Percentiles rank a stretch among this genome's conserved stretches.
Evolutionary conservation across 2,888 invertebrate species (phyloP).

Genomic region (Tenthredo mesomela): DNA sequence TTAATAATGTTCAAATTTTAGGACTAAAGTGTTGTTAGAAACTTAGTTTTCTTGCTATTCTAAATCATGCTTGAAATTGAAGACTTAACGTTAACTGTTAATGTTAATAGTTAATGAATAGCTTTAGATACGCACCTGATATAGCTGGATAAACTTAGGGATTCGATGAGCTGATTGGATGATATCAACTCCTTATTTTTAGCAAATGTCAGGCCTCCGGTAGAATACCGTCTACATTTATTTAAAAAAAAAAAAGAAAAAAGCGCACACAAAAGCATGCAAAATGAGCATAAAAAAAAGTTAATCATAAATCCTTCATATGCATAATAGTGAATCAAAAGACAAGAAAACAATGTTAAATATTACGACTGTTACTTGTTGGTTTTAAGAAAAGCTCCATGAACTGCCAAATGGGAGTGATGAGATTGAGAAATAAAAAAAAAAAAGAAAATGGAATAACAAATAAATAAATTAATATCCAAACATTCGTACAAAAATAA

Average conservation of each 20-base stretch:
- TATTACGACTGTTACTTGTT: slow-evolving; percentile 18
- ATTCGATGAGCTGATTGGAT: slow-evolving; percentile 74
- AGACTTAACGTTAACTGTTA: neutral
- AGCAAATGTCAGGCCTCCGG: slow-evolving; percentile 73
- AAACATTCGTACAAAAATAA: neutral
- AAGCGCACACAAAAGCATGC: slow-evolving; percentile 65
- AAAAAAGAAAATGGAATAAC: neutral
- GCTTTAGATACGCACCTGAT: slow-evolving; percentile 69
- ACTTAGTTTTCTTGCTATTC: neutral
- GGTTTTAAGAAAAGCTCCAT: slow-evolving; percentile 6
- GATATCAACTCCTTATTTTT: slow-evolving; percentile 74
- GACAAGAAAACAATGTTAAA: slow-evolving; percentile 54
- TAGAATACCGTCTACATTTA: slow-evolving; percentile 73
- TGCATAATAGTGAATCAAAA: slow-evolving; percentile 55
- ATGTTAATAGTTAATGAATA: neutral
- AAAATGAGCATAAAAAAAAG: slow-evolving; percentile 60
- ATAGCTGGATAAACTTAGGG: slow-evolving; percentile 74
- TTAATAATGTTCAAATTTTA: neutral
- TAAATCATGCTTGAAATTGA: neutral
- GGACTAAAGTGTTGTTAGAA: neutral
- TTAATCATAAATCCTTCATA: slow-evolving; percentile 50
- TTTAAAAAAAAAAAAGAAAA: slow-evolving; percentile 58
- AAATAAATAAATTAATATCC: neutral
- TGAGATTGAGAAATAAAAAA: neutral
- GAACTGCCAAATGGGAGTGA: slow-evolving; percentile 1